phyloP scores from a whole-genome alignment of 2,797 vertebrate species.

The Hyperoplus immaculatus region DNA sequence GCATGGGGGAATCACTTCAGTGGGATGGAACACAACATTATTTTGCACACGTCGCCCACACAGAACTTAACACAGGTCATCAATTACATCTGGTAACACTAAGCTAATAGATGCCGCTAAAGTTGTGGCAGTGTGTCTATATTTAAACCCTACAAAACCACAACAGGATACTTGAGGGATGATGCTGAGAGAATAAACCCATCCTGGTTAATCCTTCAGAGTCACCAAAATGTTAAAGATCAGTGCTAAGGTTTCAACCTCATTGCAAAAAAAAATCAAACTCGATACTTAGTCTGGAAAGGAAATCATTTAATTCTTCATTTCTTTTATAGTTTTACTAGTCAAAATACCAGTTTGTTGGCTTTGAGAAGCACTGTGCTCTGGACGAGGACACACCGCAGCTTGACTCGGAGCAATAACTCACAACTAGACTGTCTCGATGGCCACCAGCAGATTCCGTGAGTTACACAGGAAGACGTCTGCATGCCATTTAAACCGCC shows the following conservation, averaged over 20 bases:
- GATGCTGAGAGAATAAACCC: slow-evolving; percentile 55
- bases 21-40: slow-evolving; percentile 45
- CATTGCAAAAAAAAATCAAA: slow-evolving; percentile 3
- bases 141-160: slow-evolving; percentile 71
- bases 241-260: slow-evolving; percentile 25
- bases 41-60: slow-evolving; percentile 42
- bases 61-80: slow-evolving; percentile 32
- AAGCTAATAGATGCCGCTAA: slow-evolving; percentile 68
- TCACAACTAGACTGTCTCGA: slow-evolving; percentile 47
- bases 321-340: not conserved
- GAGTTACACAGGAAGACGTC: slow-evolving; percentile 69
- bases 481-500: slow-evolving; percentile 50
- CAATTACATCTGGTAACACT: slow-evolving; percentile 79
- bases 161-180: slow-evolving; percentile 66
- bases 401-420: slow-evolving; percentile 39
- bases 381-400: slow-evolving; percentile 20
- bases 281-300: slow-evolving; percentile 12
- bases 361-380: slow-evolving; percentile 16
- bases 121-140: slow-evolving; percentile 72
- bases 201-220: slow-evolving; percentile 50
- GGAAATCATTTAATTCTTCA: not conserved
- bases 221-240: slow-evolving; percentile 48
- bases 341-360: not conserved
- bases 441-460: slow-evolving; percentile 68
- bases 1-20: slow-evolving; percentile 46